Evolutionary conservation across 1,140 invertebrate species (phyloP).

Genomic region (Bombus huntii): DNA sequence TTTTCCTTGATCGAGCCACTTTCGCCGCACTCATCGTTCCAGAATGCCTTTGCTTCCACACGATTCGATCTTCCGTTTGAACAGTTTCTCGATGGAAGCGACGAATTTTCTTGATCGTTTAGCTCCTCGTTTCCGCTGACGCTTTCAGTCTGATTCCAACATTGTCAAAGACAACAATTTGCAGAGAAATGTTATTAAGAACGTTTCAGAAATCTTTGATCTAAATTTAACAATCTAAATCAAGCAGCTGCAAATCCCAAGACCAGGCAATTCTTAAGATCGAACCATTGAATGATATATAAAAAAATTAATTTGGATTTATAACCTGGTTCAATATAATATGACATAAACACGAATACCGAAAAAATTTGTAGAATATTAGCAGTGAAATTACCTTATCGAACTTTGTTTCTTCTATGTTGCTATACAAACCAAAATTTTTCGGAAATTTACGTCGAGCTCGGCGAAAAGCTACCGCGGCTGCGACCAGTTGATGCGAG

Average conservation of each 20-base stretch:
- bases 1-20: conserved; percentile 27
- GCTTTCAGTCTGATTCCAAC: conserved; percentile 1
- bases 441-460: conserved; percentile 74
- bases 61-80: background rate
- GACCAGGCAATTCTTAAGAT: background rate
- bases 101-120: background rate
- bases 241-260: background rate
- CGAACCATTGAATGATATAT: background rate
- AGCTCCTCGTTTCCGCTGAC: background rate
- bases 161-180: background rate
- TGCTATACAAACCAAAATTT: conserved; percentile 59
- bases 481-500: conserved; percentile 73
- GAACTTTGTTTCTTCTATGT: background rate
- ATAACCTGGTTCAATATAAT: background rate
- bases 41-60: background rate
- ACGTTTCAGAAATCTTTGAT: background rate
- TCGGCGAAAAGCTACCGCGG: conserved; percentile 70
- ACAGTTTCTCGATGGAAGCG: conserved; percentile 5
- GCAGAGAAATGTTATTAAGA: background rate
- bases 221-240: background rate
- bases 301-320: background rate
- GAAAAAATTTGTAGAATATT: background rate
- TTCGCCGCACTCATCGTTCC: conserved; percentile 31
- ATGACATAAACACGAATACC: background rate
- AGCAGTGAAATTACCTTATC: conserved; percentile 20